These are phyloP conservation scores for Alectura lathami DNA, from an alignment of 2,113 vertebrate genomes.

Conservation along the genomic window DNA sequence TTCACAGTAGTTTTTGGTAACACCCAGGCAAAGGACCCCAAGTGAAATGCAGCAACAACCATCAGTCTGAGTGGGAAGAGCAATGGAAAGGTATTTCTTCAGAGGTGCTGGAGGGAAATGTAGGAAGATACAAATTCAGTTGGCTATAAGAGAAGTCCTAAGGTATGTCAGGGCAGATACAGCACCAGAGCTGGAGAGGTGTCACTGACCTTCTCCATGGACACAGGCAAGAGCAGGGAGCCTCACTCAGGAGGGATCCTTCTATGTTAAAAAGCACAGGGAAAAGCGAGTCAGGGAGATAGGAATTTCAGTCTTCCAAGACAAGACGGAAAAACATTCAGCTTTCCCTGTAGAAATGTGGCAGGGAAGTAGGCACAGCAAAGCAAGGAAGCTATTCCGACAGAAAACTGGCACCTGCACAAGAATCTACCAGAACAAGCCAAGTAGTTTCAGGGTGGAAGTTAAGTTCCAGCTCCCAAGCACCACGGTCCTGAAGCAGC, in stretches of 20 bases:
- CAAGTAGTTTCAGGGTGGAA: slow-evolving; percentile 11
- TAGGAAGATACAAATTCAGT: not conserved
- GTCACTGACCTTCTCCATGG: not conserved
- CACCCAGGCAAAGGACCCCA: not conserved
- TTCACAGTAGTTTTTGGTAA: not conserved
- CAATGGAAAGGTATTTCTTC: not conserved
- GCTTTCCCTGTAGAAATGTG: not conserved
- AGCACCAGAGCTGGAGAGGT: not conserved
- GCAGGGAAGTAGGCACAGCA: not conserved
- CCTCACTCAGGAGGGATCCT: not conserved
- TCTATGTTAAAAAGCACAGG: not conserved
- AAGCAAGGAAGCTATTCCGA: not conserved
- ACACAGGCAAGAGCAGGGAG: not conserved
- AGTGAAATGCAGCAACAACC: not conserved
- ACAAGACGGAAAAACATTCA: not conserved
- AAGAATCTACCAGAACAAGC: not conserved
- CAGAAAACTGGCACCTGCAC: slow-evolving; percentile 7
- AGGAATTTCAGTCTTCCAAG: not conserved
- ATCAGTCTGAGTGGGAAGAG: not conserved
- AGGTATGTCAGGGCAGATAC: fast-evolving
- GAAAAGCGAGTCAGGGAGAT: not conserved
- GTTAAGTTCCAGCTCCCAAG: not conserved
- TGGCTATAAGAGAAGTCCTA: not conserved
- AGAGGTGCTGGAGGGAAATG: not conserved
- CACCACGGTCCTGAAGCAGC: not conserved